phyloP scores from a whole-genome alignment of 2,797 vertebrate genomes.

The Todus mexicanus region DNA sequence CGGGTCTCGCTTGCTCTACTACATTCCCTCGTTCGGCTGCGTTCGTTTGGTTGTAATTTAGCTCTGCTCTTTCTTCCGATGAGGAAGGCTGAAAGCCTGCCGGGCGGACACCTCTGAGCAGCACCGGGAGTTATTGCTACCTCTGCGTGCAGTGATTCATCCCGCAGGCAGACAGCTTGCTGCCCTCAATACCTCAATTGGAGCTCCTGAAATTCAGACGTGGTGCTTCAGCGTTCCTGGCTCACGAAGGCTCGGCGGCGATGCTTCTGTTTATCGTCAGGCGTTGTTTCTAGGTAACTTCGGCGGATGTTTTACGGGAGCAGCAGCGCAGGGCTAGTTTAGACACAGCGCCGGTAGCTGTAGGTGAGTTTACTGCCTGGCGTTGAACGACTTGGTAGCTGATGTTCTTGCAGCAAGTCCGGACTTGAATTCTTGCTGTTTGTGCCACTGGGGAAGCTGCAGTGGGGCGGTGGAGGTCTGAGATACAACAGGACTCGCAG shows the following conservation, averaged over 20 bases:
- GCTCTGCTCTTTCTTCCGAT: neutral
- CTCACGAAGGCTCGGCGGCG: neutral
- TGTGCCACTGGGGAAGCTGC: neutral
- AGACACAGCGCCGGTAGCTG: fast-evolving
- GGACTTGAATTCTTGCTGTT: neutral
- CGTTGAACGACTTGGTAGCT: neutral
- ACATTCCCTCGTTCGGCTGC: fast-evolving
- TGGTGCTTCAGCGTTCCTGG: neutral
- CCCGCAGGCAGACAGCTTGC: neutral
- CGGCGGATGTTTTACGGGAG: neutral
- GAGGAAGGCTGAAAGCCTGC: neutral
- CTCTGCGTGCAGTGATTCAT: neutral
- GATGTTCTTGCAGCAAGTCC: neutral
- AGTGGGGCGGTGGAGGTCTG: neutral
- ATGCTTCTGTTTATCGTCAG: neutral
- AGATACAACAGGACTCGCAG: neutral
- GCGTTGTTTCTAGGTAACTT: neutral
- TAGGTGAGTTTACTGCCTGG: neutral
- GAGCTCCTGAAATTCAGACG: neutral
- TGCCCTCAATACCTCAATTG: neutral
- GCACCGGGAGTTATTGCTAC: neutral
- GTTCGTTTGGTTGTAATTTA: neutral
- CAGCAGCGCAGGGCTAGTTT: neutral
- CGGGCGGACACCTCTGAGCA: neutral
- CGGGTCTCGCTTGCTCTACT: neutral